Evolutionary conservation across 2,888 invertebrate species (phyloP), one percentile per base, ranked within the genome.

Genomic region (Leuctra nigra): DNA sequence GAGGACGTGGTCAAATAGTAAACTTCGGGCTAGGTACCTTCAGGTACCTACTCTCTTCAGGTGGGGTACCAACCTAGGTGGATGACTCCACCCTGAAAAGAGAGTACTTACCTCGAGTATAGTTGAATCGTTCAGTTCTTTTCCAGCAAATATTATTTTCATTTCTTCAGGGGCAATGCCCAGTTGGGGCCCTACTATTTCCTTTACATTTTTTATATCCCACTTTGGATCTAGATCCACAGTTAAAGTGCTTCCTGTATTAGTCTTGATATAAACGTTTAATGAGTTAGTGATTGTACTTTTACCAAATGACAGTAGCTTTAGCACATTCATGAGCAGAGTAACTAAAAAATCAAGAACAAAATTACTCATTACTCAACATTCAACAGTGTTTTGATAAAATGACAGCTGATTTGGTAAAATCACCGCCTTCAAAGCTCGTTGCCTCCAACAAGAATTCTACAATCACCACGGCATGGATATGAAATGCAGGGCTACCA

Each of bases 131-230:
- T 82, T 81, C 1, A 88, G 72, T 66, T 87, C 87, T 69, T 86
- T 87, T 2, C 88, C 87, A 35, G 87, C 87, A 68, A 88, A 86
- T 66, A 88, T 87, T 55, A 88, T 85, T 70, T 85, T 86, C 1
- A 87, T 78, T 67, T 87, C 84, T 38, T 82, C 79, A 1, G 85
- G 81, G 46, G 77, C 73, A 50, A 86, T 70, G 0, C 85, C 86
- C 60, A 87, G 69, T 69, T 81, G 78, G 0, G 83, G 81, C 0
- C 84, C 86, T 1, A 87, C 80, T 39, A 82, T 70, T 68, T 86
- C 81, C 68, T 87, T 87, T 0, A 87, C 81, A 67, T 84, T 80
- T 66, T 79, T 79, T 18, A 87, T 84, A 65, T 85, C 82, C 84
- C 86, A 87, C 68, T 81, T 78, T 7, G 86, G 86, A 71, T 86